A percentile compares a stretch with the other conserved stretches of the same genome.
Evolutionary conservation across 2,797 vertebrate species (phyloP).

Genomic region (Mormyrus hasselquistii): DNA sequence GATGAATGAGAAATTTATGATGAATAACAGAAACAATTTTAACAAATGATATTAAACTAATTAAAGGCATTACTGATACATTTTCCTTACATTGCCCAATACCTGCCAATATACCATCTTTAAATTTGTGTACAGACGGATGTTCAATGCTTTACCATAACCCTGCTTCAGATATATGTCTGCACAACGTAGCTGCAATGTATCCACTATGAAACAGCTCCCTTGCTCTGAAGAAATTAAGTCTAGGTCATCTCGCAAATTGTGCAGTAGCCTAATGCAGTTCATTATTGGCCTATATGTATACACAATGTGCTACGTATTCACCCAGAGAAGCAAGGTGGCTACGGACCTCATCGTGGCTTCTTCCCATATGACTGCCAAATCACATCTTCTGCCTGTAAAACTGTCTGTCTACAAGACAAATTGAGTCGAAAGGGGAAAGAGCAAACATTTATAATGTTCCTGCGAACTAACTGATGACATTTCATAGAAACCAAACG

Average conservation of each 20-base stretch:
- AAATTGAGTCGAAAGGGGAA: slow-evolving; percentile 22
- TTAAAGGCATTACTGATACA: background rate
- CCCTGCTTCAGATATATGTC: background rate
- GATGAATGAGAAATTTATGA: background rate
- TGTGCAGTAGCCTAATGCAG: slow-evolving; percentile 4
- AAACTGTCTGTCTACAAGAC: slow-evolving; percentile 27
- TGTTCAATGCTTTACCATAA: background rate
- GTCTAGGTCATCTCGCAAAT: background rate
- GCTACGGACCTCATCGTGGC: background rate
- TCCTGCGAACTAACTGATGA: slow-evolving; percentile 28
- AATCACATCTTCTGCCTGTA: slow-evolving; percentile 22
- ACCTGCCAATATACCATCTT: background rate
- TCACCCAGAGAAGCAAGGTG: slow-evolving; percentile 10
- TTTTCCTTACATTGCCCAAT: background rate
- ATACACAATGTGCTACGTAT: background rate
- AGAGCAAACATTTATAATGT: slow-evolving; percentile 31
- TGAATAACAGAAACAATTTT: background rate
- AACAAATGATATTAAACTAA: background rate
- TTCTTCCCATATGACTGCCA: slow-evolving; percentile 15
- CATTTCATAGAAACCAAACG: slow-evolving; percentile 28
- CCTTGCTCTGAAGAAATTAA: background rate
- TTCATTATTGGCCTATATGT: background rate
- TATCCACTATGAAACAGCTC: background rate
- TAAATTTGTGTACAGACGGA: background rate
- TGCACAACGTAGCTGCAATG: background rate